phyloP scores from a whole-genome alignment of 1,140 invertebrate genomes.

The Drosophila insularis region DNA sequence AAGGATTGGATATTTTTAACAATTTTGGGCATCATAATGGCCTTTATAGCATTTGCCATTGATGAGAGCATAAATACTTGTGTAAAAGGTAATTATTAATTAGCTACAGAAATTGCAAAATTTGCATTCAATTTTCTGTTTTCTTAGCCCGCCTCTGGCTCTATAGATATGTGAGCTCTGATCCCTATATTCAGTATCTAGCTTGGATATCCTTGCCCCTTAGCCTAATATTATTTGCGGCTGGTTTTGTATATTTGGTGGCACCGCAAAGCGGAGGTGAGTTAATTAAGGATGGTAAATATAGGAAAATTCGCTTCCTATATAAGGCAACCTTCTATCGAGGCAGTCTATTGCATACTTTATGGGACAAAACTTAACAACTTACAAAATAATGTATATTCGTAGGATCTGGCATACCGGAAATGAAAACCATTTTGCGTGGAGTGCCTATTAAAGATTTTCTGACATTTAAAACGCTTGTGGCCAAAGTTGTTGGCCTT shows the following conservation, averaged over 20 bases:
- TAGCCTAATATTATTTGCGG: conserved; percentile 94
- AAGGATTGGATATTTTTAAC: conserved; percentile 99
- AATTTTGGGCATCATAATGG: conserved; percentile 97
- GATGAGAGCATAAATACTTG: conserved; percentile 97
- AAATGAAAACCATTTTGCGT: conserved; percentile 99
- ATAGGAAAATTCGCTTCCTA: too few relatives aligned
- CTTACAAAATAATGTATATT: neutral
- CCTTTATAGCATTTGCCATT: conserved; percentile 96
- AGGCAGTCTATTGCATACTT: neutral
- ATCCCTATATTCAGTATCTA: conserved; percentile 92
- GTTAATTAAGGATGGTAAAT: conserved; percentile 11
- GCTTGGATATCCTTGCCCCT: conserved; percentile 96
- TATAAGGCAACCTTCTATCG: too few relatives aligned
- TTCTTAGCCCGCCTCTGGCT: conserved; percentile 94
- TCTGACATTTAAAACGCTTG: conserved; percentile 95
- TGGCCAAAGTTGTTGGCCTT: conserved; percentile 97
- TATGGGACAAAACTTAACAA: neutral
- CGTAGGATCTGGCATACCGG: conserved; percentile 97
- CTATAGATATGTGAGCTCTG: conserved; percentile 91
- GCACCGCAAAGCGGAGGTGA: conserved; percentile 93
- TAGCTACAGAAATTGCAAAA: neutral
- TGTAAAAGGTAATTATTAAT: conserved; percentile 89
- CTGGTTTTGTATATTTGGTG: conserved; percentile 96
- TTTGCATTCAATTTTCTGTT: neutral
- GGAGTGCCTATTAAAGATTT: conserved; percentile 99